Evolutionary conservation across 2,113 vertebrate genomes (phyloP), one percentile per base, ranked within the genome.

Genomic region (Varanus komodoensis): DNA sequence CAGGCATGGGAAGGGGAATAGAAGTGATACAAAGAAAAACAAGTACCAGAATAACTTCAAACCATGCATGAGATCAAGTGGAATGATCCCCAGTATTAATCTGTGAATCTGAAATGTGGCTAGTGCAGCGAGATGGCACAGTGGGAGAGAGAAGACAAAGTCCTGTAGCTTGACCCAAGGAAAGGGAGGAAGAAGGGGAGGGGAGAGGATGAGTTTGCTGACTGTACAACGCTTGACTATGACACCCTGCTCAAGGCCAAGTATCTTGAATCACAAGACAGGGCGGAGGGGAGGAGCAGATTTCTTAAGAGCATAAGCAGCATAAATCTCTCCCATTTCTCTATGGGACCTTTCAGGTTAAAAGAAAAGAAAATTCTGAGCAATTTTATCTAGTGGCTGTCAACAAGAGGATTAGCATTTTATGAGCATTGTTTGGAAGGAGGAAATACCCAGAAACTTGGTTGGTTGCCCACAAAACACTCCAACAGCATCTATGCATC

Each of bases 91-190:
- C 48, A 38, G 74, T 57, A 67, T 84, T 83, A 75, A 77, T 44
- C 74, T 82, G 52, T 68, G 80, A 57, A 86, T 80, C 83, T 90
- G 83, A 86, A 90, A 90, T 80, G 27, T 32, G 71, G 73, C 12
- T 6, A 74, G 52, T 8, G 54, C 52, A n/a, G 27, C 8, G 12
- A 83, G 21, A 67, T 34, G 73, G n/a, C 88, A 19, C 44, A 64
- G 79, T 17, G 23, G 48, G 79, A 50, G 34, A 57, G 67, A 82
- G 44, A 44, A 82, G 71, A 88, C 48, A 50, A 67, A 79, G 4
- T 48, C 23, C 25, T 73, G 27, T 7, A 8, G 14, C 52, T 83
- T 83, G 50, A 74, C 73, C 57, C 57, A 17, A 17, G 15, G 34
- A 44, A 50, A n/a, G 17, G 61, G 57, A 50, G 27, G 61, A 6